Percentiles rank a stretch among this genome's conserved stretches.
These are phyloP conservation scores for Pheosia tremula DNA, from an alignment of 2,888 invertebrate species.

Conservation along the genomic window DNA sequence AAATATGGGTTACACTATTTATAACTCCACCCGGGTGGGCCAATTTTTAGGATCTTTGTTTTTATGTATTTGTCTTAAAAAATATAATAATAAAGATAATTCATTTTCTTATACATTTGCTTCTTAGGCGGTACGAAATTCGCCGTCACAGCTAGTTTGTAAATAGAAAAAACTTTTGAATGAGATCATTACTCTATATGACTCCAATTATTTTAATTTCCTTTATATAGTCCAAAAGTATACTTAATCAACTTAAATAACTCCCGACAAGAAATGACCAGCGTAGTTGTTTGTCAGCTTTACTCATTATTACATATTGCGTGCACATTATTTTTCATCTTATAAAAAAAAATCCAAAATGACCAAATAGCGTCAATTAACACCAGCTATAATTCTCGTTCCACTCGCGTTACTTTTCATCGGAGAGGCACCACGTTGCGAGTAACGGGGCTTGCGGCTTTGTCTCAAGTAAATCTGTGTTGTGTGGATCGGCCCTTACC, in stretches of 20 bases:
- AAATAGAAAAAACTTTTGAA: neutral
- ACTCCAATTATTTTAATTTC: conserved; percentile 2
- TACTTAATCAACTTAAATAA: conserved; percentile 6
- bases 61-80: too few species aligned
- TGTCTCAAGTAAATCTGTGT: conserved; percentile 63
- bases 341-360: conserved; percentile 33
- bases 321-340: conserved; percentile 19
- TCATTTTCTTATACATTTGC: too few species aligned
- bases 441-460: conserved; percentile 69
- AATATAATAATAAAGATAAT: too few species aligned
- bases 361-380: conserved; percentile 66
- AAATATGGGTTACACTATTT: too few species aligned
- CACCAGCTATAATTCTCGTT: conserved; percentile 65
- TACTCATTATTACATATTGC: conserved; percentile 13
- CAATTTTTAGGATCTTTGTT: too few species aligned
- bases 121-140: too few species aligned
- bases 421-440: conserved; percentile 37
- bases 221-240: neutral
- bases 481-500: conserved; percentile 50
- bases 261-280: conserved; percentile 12
- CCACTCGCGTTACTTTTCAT: conserved; percentile 75
- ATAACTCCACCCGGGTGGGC: too few species aligned
- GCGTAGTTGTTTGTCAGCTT: neutral
- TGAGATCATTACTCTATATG: neutral
- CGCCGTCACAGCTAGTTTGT: neutral